These are phyloP conservation scores for Adineta ricciae DNA, from an alignment of 2,888 invertebrate genomes.

Conservation along the genomic window DNA sequence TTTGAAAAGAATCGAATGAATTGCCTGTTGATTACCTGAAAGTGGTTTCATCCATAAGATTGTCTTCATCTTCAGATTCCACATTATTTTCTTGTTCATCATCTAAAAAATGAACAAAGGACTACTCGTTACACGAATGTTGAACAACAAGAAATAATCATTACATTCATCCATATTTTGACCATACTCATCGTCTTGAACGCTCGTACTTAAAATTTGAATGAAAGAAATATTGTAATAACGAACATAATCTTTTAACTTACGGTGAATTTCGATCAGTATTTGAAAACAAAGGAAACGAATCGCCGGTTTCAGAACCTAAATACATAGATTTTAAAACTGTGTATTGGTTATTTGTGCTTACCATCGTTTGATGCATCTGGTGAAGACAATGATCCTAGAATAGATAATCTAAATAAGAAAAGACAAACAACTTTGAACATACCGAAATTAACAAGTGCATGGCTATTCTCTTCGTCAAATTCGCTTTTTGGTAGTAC, in stretches of 20 bases:
- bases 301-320: neutral
- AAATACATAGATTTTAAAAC: neutral
- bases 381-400: neutral
- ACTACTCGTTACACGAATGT: too few relatives aligned
- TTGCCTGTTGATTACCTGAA: neutral
- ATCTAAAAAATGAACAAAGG: neutral
- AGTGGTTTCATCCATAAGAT: neutral
- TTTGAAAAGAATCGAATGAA: neutral
- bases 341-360: neutral
- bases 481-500: neutral
- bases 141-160: neutral
- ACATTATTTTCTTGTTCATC: neutral
- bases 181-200: neutral
- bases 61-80: neutral
- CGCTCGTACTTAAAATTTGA: neutral
- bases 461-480: neutral
- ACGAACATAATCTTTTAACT: neutral
- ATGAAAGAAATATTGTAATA: too few relatives aligned
- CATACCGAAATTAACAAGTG: neutral
- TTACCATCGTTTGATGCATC: neutral
- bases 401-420: neutral
- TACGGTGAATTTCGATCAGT: neutral
- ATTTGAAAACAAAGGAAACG: neutral
- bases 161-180: neutral
- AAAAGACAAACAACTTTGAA: too few relatives aligned